Base-by-base conservation (phyloP, 2,888 invertebrate genomes). In the Globia sparganii region DNA sequence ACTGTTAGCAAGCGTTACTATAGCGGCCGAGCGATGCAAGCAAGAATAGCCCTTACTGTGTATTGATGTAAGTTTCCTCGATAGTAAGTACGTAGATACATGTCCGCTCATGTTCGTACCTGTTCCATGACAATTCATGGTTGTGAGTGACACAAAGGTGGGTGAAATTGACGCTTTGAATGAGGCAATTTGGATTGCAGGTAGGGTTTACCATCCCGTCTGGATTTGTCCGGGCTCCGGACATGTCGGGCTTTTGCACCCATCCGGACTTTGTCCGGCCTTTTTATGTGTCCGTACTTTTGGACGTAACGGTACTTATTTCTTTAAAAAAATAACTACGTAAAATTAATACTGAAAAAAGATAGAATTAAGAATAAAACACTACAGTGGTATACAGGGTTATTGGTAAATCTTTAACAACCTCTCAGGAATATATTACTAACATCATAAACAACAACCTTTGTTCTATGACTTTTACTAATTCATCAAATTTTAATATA, bases 121-220 rank as follows among this genome's bases (percentile, higher is more conserved):
- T 49, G 58, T 59, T 79, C n/a, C 4, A 31, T 31, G 49, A 58
- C 72, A 69, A 62, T 68, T 53, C 61, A 78, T 43, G 34, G 70
- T 61, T 46, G 67, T 11, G 53, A 13, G n/a, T 43, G 25, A 18
- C 58, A 72, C 80, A 80, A 65, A 65, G 78, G 65, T 59, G 2
- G 43, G 18, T 65, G 58, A 65, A 59, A 72, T 65, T 43, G 72
- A 65, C 40, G 80, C 64, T 58, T 65, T 65, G 80, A 58, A 21
- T 40, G 61, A 3, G 49, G 43, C 43, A 43, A 65, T 65, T 31
- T n/a, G 34, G 58, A 25, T 80, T 53, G 64, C 64, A 72, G 13
- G 18, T 34, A 68, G n/a, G 34, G 9, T 59, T 18, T 34, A 59
- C 25, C n/a, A 68, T 68, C 6, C 6, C n/a, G 11, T 34, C 4